Base-by-base conservation (phyloP, 2,113 vertebrate species). In the Rhodinocichla rosea region DNA sequence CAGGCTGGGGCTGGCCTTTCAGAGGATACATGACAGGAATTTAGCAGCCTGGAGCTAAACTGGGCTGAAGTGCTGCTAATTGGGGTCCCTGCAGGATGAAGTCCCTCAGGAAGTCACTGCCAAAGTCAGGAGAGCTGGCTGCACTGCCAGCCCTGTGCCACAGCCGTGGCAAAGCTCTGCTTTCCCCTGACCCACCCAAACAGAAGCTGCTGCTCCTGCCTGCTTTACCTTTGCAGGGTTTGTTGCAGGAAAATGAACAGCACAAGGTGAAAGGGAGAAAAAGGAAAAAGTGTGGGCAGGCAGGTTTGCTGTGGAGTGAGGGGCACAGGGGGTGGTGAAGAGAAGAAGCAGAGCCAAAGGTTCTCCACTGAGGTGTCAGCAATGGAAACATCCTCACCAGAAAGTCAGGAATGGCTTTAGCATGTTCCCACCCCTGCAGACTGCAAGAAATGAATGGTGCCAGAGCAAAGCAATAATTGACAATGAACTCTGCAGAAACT, bases 1-100 rank as follows among this genome's bases (percentile, higher is more conserved):
- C 64, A 76, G 77, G 47, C 70, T 77, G 81, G 83, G 49, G 60
- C 91, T 95, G 94, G 81, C 92, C 89, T 94, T 95, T 92, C 91
- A 22, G 37, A 65, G 70, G 49, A 9, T 24, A 60, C 87, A 73
- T 33, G 91, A 79, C 47, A 52, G 37, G 93, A 94, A 95, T 89
- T 95, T 4, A 94, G 55, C 82, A 91, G 81, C 62, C 70, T 95
- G 62, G 1, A 64, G 69, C 69, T 63, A 60, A 81, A 1, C 13
- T 5, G 75, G 94, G 19, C 37, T 70, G 4, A 83, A 73, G 45
- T 45, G 50, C 82, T 85, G 55, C 55, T 94, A 83, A 87, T 32
- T 89, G 70, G 75, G 80, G 47, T 88, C 74, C 50, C 93, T 73
- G 82, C 63, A 63, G 82, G 87, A 45, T 70, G 35, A 91, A 96